These are phyloP conservation scores for Protula sp. DNA, from an alignment of 2,888 invertebrate genomes.

Conservation along the genomic window DNA sequence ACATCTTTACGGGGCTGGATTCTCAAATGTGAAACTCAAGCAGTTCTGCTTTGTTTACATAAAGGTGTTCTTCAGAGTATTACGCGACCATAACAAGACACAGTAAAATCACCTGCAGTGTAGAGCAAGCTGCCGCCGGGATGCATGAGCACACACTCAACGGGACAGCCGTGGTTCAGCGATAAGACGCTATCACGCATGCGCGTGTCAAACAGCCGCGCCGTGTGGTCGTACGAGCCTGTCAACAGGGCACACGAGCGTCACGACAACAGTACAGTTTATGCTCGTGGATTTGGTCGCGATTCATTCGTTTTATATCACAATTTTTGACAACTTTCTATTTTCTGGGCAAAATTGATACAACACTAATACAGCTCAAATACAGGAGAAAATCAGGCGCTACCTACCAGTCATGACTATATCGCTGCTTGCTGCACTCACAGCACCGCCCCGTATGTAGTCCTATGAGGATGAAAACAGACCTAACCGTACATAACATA, in stretches of 20 bases:
- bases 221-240: slow-evolving; percentile 76
- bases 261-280: not conserved
- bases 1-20: too few species aligned
- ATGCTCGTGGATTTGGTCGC: not conserved
- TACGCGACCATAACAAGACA: too few species aligned
- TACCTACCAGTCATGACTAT: slow-evolving; percentile 44
- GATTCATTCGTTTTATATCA: too few species aligned
- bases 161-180: slow-evolving; percentile 81
- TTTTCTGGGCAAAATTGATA: too few species aligned
- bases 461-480: slow-evolving; percentile 58
- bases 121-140: slow-evolving; percentile 85
- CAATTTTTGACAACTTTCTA: too few species aligned
- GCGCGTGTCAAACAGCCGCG: slow-evolving; percentile 82
- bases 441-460: slow-evolving; percentile 78
- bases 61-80: too few species aligned
- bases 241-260: too few species aligned
- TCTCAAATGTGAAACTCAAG: too few species aligned
- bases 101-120: slow-evolving; percentile 75
- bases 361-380: not conserved
- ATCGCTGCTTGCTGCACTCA: slow-evolving; percentile 61
- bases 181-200: slow-evolving; percentile 65
- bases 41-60: too few species aligned
- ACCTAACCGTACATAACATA: too few species aligned
- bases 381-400: not conserved
- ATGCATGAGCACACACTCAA: slow-evolving; percentile 81